Evolutionary conservation across 1,140 invertebrate species (phyloP).

Genomic region (Acyrthosiphon pisum): DNA sequence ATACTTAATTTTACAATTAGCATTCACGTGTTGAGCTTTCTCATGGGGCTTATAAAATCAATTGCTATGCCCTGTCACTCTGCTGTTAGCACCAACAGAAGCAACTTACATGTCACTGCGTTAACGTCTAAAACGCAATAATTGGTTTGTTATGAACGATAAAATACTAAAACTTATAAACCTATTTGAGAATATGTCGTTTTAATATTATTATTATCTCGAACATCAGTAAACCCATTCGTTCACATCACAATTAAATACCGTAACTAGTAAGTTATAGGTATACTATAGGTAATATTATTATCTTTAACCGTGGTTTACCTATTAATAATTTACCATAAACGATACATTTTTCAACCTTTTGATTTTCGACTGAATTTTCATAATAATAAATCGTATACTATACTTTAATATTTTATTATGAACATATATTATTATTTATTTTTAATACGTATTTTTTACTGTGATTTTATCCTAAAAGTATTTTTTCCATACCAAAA

Average conservation of each 20-base stretch:
- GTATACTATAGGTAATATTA: too few species aligned
- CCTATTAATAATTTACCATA: neutral
- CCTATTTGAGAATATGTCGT: neutral
- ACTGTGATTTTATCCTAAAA: neutral
- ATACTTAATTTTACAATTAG: slow-evolving; percentile 55
- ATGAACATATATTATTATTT: too few species aligned
- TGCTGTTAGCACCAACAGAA: neutral
- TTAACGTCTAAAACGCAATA: neutral
- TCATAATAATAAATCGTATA: too few species aligned
- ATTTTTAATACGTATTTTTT: neutral
- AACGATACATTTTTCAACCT: neutral
- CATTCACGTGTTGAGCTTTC: slow-evolving; percentile 52
- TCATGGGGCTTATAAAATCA: slow-evolving; percentile 44
- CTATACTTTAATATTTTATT: too few species aligned
- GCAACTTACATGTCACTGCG: neutral
- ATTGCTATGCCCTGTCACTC: neutral
- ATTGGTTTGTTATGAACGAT: slow-evolving; percentile 18
- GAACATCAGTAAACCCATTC: too few species aligned
- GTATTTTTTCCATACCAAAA: neutral
- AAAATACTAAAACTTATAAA: slow-evolving; percentile 7
- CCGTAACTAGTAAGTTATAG: neutral
- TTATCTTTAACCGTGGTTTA: neutral
- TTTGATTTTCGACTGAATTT: too few species aligned
- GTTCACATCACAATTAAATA: neutral
- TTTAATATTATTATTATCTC: neutral